Conservation (phyloP, 2,113 vertebrate species). For the Beaufortia kweichowensis region DNA sequence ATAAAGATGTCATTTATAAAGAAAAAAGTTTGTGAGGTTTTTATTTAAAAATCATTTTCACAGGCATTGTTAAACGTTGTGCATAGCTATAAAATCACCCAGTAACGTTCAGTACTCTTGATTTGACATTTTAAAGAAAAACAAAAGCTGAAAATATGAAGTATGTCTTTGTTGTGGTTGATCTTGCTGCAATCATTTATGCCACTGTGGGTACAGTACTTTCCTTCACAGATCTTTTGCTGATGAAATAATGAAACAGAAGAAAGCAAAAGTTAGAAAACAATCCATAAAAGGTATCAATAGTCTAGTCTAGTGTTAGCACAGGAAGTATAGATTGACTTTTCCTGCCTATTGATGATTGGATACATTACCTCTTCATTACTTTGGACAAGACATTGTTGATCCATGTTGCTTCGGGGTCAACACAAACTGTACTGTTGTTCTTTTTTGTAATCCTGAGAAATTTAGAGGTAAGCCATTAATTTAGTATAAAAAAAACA, state of each 20-base stretch:
- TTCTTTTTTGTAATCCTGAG: conserved; percentile 46
- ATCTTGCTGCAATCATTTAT: neutral
- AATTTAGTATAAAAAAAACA: neutral
- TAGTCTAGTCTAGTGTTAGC: no score
- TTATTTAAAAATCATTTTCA: neutral
- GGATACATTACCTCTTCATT: conserved; percentile 24
- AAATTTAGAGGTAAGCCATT: neutral
- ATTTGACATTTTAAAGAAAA: neutral
- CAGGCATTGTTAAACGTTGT: neutral
- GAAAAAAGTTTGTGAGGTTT: neutral
- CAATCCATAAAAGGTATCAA: neutral
- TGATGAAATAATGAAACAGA: neutral
- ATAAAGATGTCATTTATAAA: conserved; percentile 61
- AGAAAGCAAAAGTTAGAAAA: neutral
- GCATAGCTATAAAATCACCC: neutral
- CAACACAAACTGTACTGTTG: conserved; percentile 33
- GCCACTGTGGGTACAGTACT: neutral
- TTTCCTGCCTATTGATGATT: no score
- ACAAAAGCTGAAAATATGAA: neutral
- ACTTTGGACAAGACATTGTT: neutral
- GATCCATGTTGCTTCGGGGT: conserved; percentile 39
- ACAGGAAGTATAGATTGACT: neutral
- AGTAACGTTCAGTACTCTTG: neutral
- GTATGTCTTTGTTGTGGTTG: conserved; percentile 6
- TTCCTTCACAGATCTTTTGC: neutral